phyloP scores from a whole-genome alignment of 2,797 vertebrate genomes.

The Eulemur albifrons region DNA sequence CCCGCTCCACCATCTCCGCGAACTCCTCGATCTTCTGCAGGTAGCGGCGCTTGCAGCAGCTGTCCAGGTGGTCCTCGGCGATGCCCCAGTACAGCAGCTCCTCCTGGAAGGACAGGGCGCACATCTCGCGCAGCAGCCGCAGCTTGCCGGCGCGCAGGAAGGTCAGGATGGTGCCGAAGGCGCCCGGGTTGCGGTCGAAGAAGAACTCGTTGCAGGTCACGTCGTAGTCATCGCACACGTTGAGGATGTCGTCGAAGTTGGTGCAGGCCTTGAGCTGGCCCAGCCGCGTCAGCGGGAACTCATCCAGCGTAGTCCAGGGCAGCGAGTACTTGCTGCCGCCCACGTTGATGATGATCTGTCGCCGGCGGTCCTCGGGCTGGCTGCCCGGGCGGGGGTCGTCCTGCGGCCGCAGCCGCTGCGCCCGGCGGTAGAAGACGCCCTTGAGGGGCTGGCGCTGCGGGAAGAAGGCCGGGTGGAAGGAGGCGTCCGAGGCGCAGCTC shows the following conservation, averaged over 20 bases:
- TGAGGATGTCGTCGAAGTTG: slow-evolving; percentile 97
- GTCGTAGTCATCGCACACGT: slow-evolving; percentile 96
- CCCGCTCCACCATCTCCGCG: slow-evolving; percentile 91
- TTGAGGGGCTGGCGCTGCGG: slow-evolving; percentile 91
- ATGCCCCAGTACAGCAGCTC: slow-evolving; percentile 99
- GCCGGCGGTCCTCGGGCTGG: slow-evolving; percentile 87
- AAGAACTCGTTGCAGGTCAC: slow-evolving; percentile 97
- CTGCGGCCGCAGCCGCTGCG: slow-evolving; percentile 87
- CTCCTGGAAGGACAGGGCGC: slow-evolving; percentile 96
- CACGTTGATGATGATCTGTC: slow-evolving; percentile 96
- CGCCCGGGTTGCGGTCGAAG: slow-evolving; percentile 97
- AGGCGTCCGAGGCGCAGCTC: slow-evolving; percentile 94
- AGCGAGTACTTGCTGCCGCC: slow-evolving; percentile 96
- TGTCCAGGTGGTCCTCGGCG: slow-evolving; percentile 95
- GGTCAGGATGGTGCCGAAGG: slow-evolving; percentile 96
- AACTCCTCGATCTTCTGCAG: slow-evolving; percentile 96
- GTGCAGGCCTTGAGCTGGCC: slow-evolving; percentile 95
- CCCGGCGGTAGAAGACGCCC: slow-evolving; percentile 95
- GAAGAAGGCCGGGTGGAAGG: slow-evolving; percentile 89
- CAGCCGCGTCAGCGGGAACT: slow-evolving; percentile 95
- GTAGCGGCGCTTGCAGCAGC: slow-evolving; percentile 95
- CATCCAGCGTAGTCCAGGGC: slow-evolving; percentile 97
- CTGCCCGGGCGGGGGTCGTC: slow-evolving; percentile 75
- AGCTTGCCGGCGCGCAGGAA: slow-evolving; percentile 96
- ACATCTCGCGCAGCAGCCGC: slow-evolving; percentile 94